Evolutionary conservation across 2,113 vertebrate genomes (phyloP).

Genomic region (Mirza zaza): DNA sequence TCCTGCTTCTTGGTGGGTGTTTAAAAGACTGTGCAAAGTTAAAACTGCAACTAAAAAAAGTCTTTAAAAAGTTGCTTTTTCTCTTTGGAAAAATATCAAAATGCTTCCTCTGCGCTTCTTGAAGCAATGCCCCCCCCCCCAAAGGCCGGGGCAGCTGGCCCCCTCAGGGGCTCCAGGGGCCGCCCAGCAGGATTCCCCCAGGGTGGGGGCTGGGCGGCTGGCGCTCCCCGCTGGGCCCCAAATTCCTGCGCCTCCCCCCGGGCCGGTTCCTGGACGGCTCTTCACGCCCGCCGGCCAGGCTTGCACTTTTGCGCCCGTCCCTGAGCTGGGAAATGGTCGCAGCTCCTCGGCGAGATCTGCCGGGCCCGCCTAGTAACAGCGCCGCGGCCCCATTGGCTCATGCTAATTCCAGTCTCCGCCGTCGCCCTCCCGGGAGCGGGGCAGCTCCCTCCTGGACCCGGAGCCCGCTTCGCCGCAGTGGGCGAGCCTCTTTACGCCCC

Average conservation of each 20-base stretch:
- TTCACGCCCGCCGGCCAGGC: conserved; percentile 63
- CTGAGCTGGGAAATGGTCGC: conserved; percentile 69
- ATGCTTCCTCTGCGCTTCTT: neutral
- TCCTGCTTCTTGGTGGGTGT: neutral
- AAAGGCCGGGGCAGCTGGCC: neutral
- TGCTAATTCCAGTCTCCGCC: conserved; percentile 88
- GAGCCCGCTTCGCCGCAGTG: conserved; percentile 67
- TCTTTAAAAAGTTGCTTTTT: neutral
- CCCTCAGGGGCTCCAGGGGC: neutral
- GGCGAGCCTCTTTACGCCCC: conserved; percentile 71
- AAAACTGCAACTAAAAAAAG: neutral
- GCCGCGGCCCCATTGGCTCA: conserved; percentile 89
- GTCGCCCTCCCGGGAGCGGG: conserved; percentile 75
- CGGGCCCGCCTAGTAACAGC: conserved; percentile 92
- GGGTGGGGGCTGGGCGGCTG: neutral
- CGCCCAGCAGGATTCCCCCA: neutral
- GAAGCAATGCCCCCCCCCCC: neutral
- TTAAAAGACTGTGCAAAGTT: neutral
- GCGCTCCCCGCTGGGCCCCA: conserved; percentile 15
- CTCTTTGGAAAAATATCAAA: neutral
- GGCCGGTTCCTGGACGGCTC: conserved; percentile 69
- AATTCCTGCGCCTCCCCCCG: conserved; percentile 69
- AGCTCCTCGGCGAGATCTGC: conserved; percentile 88
- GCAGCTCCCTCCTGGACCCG: conserved; percentile 70
- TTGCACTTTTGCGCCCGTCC: conserved; percentile 76